Evolutionary conservation across 1,140 invertebrate species (phyloP).

Genomic region (Lasaia peninsularis): DNA sequence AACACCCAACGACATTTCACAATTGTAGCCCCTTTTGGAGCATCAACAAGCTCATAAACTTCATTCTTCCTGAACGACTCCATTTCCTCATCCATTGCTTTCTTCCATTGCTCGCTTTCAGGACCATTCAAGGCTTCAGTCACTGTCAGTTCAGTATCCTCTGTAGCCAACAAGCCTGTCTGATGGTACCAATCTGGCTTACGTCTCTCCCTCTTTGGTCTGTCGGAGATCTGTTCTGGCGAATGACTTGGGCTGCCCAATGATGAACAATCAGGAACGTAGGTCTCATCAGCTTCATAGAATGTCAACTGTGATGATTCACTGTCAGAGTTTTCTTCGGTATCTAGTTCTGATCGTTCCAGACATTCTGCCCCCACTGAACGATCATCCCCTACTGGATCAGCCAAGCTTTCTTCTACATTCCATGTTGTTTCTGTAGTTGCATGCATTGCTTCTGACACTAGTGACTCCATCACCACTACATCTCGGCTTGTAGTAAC

Average conservation of each 20-base stretch:
- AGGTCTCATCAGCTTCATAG: neutral
- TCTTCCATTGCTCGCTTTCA: conserved; percentile 17
- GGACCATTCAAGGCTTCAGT: conserved; percentile 12
- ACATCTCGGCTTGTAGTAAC: conserved; percentile 15
- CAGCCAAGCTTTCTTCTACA: neutral
- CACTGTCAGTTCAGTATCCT: neutral
- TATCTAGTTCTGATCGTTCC: neutral
- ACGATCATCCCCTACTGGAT: neutral
- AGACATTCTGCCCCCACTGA: neutral
- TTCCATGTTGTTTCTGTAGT: neutral
- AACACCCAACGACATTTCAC: conserved; percentile 16
- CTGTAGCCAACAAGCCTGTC: neutral
- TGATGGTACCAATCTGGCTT: neutral
- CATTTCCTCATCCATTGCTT: conserved; percentile 20
- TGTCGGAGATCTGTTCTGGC: neutral
- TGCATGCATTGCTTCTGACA: neutral
- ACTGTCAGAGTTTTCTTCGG: neutral
- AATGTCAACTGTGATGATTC: neutral
- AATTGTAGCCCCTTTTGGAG: conserved; percentile 9
- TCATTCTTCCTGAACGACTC: conserved; percentile 19
- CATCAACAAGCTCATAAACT: conserved; percentile 18
- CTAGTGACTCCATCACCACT: conserved; percentile 14
- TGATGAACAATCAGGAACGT: neutral
- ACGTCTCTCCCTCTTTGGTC: neutral
- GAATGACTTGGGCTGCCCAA: too few species aligned